phyloP scores from a whole-genome alignment of 2,113 vertebrate genomes.

The Poecile atricapillus region DNA sequence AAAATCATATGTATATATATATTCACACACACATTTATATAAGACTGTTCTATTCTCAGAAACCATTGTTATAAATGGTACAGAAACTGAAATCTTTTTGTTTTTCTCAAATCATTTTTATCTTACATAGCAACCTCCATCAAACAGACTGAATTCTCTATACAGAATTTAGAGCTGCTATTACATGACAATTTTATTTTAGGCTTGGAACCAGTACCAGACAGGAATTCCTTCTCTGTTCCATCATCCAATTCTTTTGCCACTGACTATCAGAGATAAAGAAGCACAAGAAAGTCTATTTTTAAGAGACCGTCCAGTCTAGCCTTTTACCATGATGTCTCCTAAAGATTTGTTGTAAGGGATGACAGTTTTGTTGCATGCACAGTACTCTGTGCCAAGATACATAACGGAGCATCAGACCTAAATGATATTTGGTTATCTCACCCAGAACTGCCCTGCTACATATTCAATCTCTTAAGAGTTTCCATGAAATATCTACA shows the following conservation, averaged over 20 bases:
- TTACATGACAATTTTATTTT: slow-evolving; percentile 4
- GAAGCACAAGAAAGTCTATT: not conserved
- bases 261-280: not conserved
- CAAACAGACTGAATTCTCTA: not conserved
- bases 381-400: not conserved
- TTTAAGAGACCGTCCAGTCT: not conserved
- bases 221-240: not conserved
- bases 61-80: not conserved
- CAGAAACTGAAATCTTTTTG: not conserved
- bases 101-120: not conserved
- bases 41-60: not conserved
- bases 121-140: not conserved
- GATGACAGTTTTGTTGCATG: not conserved
- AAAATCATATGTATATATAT: not conserved
- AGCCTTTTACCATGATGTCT: not conserved
- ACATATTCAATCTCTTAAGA: not conserved
- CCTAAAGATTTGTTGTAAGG: not conserved
- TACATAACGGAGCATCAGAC: not conserved
- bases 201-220: not conserved
- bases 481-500: not conserved
- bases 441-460: not conserved
- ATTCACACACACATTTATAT: rapidly evolving
- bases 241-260: not conserved
- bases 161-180: not conserved
- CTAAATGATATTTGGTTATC: not conserved